phyloP scores from a whole-genome alignment of 2,797 vertebrate genomes.

The Cyclura pinguis region DNA sequence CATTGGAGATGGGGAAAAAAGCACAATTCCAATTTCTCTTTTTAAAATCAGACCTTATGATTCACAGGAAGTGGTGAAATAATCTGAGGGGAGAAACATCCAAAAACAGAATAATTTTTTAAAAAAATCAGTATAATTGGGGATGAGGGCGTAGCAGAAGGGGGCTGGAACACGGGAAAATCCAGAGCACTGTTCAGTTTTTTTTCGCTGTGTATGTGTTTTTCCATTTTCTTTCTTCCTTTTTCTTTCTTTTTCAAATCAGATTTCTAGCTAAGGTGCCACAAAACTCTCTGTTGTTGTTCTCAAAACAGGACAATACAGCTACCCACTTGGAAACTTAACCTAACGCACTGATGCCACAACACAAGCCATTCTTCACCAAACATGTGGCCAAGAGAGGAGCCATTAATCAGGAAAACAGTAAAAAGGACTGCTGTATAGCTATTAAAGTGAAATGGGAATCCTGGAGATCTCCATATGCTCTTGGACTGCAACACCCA shows the following conservation, averaged over 20 bases:
- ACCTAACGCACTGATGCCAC: not conserved
- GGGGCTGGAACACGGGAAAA: not conserved
- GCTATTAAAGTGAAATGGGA: not conserved
- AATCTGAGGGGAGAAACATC: not conserved
- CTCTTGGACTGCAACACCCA: too few species aligned
- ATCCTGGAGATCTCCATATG: too few species aligned
- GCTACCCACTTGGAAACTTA: not conserved
- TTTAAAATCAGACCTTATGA: slow-evolving; percentile 55
- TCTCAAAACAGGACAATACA: not conserved
- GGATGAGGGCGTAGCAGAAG: too few species aligned
- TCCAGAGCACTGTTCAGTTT: not conserved
- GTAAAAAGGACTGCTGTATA: not conserved
- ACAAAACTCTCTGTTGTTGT: not conserved
- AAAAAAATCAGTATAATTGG: too few species aligned
- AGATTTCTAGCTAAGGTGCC: not conserved
- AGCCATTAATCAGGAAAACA: not conserved
- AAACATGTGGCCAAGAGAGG: not conserved
- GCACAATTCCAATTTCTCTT: not conserved
- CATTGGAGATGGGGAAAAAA: slow-evolving; percentile 59
- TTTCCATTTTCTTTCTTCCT: not conserved
- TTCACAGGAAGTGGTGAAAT: slow-evolving; percentile 53
- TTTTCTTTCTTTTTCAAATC: not conserved
- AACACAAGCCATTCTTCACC: not conserved
- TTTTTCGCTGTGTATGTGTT: not conserved
- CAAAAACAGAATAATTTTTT: slow-evolving; percentile 22